Percentiles rank a stretch among this genome's conserved stretches.
phyloP scores from a whole-genome alignment of 2,113 vertebrate species.

The Physeter macrocephalus region DNA sequence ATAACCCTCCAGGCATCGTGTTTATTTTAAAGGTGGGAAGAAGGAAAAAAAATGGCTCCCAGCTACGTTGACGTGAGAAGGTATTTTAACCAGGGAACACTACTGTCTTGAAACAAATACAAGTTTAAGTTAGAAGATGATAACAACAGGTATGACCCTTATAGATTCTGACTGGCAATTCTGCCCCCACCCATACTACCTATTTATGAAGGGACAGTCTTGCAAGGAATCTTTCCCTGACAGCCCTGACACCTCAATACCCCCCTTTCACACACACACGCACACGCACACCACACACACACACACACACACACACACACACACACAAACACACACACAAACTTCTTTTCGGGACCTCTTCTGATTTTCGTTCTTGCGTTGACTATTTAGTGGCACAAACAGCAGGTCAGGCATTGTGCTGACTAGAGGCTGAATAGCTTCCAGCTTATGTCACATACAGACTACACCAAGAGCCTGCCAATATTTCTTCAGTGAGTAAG shows the following conservation, averaged over 20 bases:
- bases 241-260: background rate
- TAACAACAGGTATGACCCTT: background rate
- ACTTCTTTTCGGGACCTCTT: background rate
- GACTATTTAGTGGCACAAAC: background rate
- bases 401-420: background rate
- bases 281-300: background rate
- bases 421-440: background rate
- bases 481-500: background rate
- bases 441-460: background rate
- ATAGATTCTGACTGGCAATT: background rate
- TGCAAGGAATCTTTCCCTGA: background rate
- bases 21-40: background rate
- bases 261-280: rapidly evolving
- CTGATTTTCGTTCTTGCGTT: background rate
- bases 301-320: background rate
- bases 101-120: background rate
- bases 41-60: background rate
- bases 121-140: background rate
- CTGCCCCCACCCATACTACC: background rate
- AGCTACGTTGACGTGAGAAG: background rate
- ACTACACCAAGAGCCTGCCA: background rate
- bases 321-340: background rate
- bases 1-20: background rate
- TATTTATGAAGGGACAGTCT: background rate
- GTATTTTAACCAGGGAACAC: background rate